Conservation (phyloP, 2,888 invertebrate genomes). For the Archaeoteleia sp. region DNA sequence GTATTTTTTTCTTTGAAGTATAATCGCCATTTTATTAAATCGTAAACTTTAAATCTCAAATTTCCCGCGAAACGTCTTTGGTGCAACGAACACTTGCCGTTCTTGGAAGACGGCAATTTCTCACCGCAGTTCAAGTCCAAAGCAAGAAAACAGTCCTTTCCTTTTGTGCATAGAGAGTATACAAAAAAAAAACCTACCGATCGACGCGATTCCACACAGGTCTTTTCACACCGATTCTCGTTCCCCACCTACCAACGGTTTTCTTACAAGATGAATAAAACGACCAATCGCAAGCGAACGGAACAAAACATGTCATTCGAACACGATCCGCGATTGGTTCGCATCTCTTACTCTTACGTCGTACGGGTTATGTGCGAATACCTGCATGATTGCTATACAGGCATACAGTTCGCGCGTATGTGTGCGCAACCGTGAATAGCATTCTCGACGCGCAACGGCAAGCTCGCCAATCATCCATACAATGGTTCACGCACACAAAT, state of each 20-base stretch:
- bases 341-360: constrained; percentile 4
- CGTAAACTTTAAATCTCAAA: constrained; percentile 5
- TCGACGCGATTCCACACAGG: constrained; percentile 47
- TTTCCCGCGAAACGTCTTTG: constrained; percentile 27
- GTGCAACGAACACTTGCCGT: constrained; percentile 4
- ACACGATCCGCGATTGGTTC: background rate
- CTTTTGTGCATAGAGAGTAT: constrained; percentile 36
- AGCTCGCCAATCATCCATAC: constrained; percentile 7
- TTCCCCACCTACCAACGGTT: constrained; percentile 24
- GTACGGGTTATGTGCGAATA: constrained; percentile 12
- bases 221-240: constrained; percentile 47
- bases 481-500: constrained; percentile 4
- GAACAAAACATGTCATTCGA: background rate
- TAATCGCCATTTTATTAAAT: too few species aligned
- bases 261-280: constrained; percentile 27
- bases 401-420: constrained; percentile 7
- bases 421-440: constrained; percentile 36
- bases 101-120: constrained; percentile 44
- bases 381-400: constrained; percentile 31
- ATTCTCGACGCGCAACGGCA: constrained; percentile 25
- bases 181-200: constrained; percentile 32
- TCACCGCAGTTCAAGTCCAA: constrained; percentile 21
- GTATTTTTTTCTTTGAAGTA: background rate
- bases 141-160: constrained; percentile 34
- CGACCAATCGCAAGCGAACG: constrained; percentile 17